phyloP scores from a whole-genome alignment of 2,888 invertebrate genomes.

The Euzophera pinguis region DNA sequence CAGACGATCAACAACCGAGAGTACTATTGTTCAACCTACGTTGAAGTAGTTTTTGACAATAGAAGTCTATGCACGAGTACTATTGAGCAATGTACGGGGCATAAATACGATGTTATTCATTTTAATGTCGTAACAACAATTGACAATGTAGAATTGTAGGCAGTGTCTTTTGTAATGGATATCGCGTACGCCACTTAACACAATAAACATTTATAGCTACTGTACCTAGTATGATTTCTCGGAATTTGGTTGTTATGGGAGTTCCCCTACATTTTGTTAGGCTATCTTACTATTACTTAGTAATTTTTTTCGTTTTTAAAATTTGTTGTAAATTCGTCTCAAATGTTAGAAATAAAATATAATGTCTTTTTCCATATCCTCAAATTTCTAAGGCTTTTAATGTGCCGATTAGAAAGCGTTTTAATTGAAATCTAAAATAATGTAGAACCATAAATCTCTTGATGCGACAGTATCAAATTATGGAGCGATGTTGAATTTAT shows the following conservation, averaged over 20 bases:
- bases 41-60: constrained; percentile 25
- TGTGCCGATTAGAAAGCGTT: no score
- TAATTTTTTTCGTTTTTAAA: no score
- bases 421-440: no score
- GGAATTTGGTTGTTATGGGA: neutral
- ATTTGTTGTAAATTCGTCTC: no score
- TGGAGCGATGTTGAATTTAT: no score
- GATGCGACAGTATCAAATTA: no score
- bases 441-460: no score
- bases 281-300: no score
- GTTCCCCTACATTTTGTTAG: no score
- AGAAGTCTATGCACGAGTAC: constrained; percentile 13
- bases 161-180: constrained; percentile 2
- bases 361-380: no score
- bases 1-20: constrained; percentile 35
- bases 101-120: constrained; percentile 18
- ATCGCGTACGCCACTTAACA: neutral
- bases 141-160: neutral
- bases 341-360: no score
- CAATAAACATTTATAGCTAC: constrained; percentile 19
- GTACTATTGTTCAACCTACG: constrained; percentile 41
- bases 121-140: constrained; percentile 18
- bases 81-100: constrained; percentile 24
- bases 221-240: constrained; percentile 37
- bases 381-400: no score